Conservation (phyloP, 2,797 vertebrate genomes). For the Tapirus indicus region DNA sequence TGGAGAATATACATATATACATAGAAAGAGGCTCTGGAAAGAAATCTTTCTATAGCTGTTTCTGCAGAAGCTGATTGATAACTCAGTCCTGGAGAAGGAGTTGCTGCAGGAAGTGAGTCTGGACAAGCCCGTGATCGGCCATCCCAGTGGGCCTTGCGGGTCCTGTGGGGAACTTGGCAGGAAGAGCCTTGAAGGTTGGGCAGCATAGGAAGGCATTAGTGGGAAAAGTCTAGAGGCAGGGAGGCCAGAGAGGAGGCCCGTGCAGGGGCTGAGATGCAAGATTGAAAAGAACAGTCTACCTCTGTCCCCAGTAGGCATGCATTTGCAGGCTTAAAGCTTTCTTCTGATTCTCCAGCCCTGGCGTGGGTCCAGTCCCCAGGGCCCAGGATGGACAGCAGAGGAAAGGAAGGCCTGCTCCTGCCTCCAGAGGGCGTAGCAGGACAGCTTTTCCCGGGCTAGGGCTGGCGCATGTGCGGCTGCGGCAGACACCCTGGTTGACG, state of each 20-base stretch:
- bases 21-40: not conserved
- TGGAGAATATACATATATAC: not conserved
- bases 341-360: not conserved
- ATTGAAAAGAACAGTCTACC: not conserved
- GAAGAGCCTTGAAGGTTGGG: not conserved
- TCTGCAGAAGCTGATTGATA: not conserved
- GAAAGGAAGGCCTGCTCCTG: not conserved
- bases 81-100: not conserved
- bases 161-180: not conserved
- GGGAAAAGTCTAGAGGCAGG: not conserved
- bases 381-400: not conserved
- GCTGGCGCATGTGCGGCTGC: not conserved
- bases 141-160: not conserved
- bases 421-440: constrained; percentile 85
- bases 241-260: not conserved
- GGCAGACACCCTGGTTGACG: not conserved
- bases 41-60: not conserved
- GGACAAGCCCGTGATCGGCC: not conserved
- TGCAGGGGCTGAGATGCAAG: not conserved
- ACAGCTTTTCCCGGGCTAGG: constrained; percentile 76
- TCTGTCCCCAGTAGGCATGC: not conserved
- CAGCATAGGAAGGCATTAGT: not conserved
- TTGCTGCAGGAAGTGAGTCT: not conserved
- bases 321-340: not conserved
- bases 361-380: not conserved